Base-by-base conservation (phyloP, 2,113 vertebrate species). In the Corydoras maculifer region DNA sequence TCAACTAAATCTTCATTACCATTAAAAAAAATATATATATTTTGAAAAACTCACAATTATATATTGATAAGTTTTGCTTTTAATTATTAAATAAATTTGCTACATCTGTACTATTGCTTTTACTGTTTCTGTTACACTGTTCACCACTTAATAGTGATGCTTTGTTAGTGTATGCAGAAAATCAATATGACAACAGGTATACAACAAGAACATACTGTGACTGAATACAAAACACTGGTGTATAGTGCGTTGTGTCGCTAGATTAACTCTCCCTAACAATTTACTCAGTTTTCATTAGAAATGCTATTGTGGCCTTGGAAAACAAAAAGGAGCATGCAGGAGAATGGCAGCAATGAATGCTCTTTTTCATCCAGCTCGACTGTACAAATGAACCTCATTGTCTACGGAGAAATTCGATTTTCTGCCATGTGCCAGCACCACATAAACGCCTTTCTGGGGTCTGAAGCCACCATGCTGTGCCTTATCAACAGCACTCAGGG, bases 401-500 rank as follows among this genome's bases (percentile, higher is more conserved):
- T 25, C 18, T 25, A 25, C 58, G 68, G 82, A 86, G 83, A 78
- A 87, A 89, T 88, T 83, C 67, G 82, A 88, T 89, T 88, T 90
- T 84, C 83, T 84, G 85, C 82, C 83, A 77, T 87, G 82, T 72
- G 71, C 75, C 43, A 59, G 82, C 76, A 80, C 72, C 55, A 68
- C 79, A 74, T 80, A 76, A 75, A 63, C 81, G 81, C 80, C 79
- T 84, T 84, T 83, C 83, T 70, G 77, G 83, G 18, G 85, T 80
- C 80, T 62, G 72, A 77, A 78, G 77, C 81, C 81, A 82, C 82
- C 73, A 64, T 77, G 76, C 75, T 18, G 72, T 65, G 75, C 82
- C 86, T 90, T 90, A 91, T 90, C 88, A 85, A 81, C 83, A 79
- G 75, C 74, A 68, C 85, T 88, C 88, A 88, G 86, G 80, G 86